Evolutionary conservation across 2,888 invertebrate species (phyloP), one percentile per base, ranked within the genome.

Genomic region (Patella pellucida): DNA sequence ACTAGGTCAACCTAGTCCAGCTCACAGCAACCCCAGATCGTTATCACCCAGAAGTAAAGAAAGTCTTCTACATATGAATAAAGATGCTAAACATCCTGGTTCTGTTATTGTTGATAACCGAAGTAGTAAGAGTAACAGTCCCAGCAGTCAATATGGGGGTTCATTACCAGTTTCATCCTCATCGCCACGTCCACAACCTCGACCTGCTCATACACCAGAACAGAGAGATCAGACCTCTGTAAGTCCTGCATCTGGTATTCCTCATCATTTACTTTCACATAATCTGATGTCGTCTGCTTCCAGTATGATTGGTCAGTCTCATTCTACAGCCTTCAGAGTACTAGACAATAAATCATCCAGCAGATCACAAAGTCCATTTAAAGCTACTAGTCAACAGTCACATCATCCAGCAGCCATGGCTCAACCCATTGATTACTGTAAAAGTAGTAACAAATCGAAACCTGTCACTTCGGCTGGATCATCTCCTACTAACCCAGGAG

Each of bases 51-150:
- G 80, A 23, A 82, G 79, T 68, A 79, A 81, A 69, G 83, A 81
- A 54, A 75, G 83, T 56, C 80, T 80, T 23, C 81, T 86, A 67
- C 84, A 85, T 19, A 86, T 85, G 73, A 86, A 89, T 78, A 80
- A 80, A n/a, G 76, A 78, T 50, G 71, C 73, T n/a, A 85, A 84
- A 75, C 79, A 81, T 52, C 84, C 84, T 56, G 87, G 84, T 81
- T 88, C 88, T 73, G 89, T 89, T 73, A 89, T 89, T 78, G 88
- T 89, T 56, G 88, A 88, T 76, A 87, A 88, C 75, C 62, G 62
- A 23, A 62, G 62, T 62, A 62, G 62, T 62, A 62, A 62, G 4
- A 85, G 86, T 71, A 69, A 77, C 41, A 86, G 77, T 70, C 69
- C 52, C 73, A 27, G 69, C 23, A 27, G 31, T 78, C 41, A 82